Evolutionary conservation across 2,888 invertebrate genomes (phyloP), one percentile per base, ranked within the genome.

Genomic region (Tetragonula carbonaria): DNA sequence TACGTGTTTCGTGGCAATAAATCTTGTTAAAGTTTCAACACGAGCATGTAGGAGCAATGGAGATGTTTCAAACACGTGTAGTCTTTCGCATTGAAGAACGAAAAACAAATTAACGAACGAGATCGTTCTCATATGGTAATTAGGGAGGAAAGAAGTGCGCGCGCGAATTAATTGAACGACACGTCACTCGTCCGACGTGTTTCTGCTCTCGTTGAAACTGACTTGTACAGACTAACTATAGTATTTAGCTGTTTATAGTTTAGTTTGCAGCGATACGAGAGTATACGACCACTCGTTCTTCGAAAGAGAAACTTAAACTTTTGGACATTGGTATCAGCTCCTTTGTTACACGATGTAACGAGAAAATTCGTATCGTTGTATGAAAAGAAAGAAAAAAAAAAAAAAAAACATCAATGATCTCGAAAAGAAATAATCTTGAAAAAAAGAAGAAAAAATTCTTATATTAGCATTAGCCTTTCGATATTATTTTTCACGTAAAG

Each of bases 181-280:
- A 13, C 14, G 62, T 62, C 65, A 38, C 8, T 38, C 38, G 4
- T 66, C n/a, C 11, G 77, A 74, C 77, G 50, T 28, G 50, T 33
- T 67, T 67, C 59, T 53, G n/a, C 28, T 72, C 72, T 72, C 72
- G 68, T 65, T 50, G 18, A 63, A 74, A 76, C 70, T 80, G 77
- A 73, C 86, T 90, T 89, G 87, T 86, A 87, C 73, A 91, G 92
- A 92, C 92, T 91, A 92, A 92, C 92, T 92, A 92, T 59, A 28
- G 62, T 33, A 33, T 18, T 18, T 53, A 16, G 16, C 53, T 33
- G 33, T 33, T 28, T 28, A 3, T 33, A 33, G 33, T 33, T 33
- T 33, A 33, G 33, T 33, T 33, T 53, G 18, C 6, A 14, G 53
- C 21, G 4, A 53, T 18, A 53, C 53, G 16, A 53, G 16, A 18